These are phyloP conservation scores for Melanchra persicariae DNA, from an alignment of 2,888 invertebrate species.

Conservation along the genomic window DNA sequence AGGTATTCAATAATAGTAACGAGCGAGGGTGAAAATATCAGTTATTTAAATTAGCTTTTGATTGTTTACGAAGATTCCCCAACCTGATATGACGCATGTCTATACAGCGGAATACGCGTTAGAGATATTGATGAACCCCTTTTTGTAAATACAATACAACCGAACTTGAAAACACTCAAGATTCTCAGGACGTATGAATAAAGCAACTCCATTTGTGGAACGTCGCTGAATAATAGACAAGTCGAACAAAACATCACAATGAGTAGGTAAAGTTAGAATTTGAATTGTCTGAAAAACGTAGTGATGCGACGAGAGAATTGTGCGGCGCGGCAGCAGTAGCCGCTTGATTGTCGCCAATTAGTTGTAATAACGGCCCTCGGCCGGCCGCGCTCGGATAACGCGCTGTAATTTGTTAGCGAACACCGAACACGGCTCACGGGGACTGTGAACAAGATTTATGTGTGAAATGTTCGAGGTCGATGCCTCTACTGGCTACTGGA, in stretches of 20 bases:
- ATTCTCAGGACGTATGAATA: conserved; percentile 43
- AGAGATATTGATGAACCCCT: conserved; percentile 34
- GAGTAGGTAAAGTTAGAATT: conserved; percentile 54
- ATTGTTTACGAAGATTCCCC: conserved; percentile 30
- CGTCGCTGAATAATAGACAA: conserved; percentile 48
- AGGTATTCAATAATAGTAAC: conserved; percentile 43
- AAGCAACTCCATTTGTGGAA: conserved; percentile 27
- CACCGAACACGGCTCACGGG: conserved; percentile 68
- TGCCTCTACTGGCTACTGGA: conserved; percentile 74
- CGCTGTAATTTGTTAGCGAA: conserved; percentile 83
- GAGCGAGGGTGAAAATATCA: conserved; percentile 32
- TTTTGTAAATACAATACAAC: conserved; percentile 29
- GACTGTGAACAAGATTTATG: conserved; percentile 82
- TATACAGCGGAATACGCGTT: conserved; percentile 20
- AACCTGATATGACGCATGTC: conserved; percentile 21
- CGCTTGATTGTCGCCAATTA: conserved; percentile 89
- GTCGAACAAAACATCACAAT: conserved; percentile 35
- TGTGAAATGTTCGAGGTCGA: conserved; percentile 85
- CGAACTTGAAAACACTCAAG: conserved; percentile 27
- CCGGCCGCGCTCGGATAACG: conserved; percentile 76
- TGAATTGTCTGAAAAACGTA: conserved; percentile 69
- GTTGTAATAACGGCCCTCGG: conserved; percentile 85
- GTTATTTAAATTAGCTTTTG: conserved; percentile 28
- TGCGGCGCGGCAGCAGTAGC: conserved; percentile 80
- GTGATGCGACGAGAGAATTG: conserved; percentile 75